Evolutionary conservation across 2,113 vertebrate species (phyloP), one percentile per base, ranked within the genome.

Genomic region (Proterorhinus semilunaris): DNA sequence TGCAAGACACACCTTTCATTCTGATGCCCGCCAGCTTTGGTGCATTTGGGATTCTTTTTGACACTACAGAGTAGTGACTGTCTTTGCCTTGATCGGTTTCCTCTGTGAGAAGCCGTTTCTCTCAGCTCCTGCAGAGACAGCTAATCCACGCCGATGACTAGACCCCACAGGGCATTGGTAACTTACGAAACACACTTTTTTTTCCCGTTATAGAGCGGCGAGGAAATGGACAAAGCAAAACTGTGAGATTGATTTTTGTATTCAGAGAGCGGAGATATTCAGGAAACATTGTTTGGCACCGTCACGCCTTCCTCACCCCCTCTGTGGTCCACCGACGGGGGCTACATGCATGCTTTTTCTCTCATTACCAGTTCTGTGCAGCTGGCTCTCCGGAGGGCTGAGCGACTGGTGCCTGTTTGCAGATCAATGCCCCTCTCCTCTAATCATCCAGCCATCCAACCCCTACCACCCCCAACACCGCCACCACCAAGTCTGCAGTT

Each of bases 391-490:
- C 8, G 58, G 43, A 15, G 65, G 62, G 65, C 52, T 45, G 75
- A 70, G 72, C 75, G 76, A 79, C 78, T 79, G 74, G 69, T 3
- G 55, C 71, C 45, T 74, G 76, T 86, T 79, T 78, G 69, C 78
- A 77, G 75, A 87, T 87, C 86, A 83, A 79, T 87, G 83, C 50
- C 74, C 55, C 66, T 68, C 74, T 68, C 71, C n/a, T 76, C 78
- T 81, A 86, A 86, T 85, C 80, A 80, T 68, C 73, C 66, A 44
- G 65, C 50, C 67, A 53, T 75, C 76, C 76, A 45, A 66, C 76
- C 78, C 74, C 27, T 7, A 8, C 55, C 55, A 42, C 10, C 16
- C 17, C n/a, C 11, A 12, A 6, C 13, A 49, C 48, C 48, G 63
- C 76, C 78, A 74, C 50, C 50, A 8, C 50, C 50, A 36, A 0